Evolutionary conservation across 2,797 vertebrate species (phyloP).

Genomic region (Chloroceryle amazona): DNA sequence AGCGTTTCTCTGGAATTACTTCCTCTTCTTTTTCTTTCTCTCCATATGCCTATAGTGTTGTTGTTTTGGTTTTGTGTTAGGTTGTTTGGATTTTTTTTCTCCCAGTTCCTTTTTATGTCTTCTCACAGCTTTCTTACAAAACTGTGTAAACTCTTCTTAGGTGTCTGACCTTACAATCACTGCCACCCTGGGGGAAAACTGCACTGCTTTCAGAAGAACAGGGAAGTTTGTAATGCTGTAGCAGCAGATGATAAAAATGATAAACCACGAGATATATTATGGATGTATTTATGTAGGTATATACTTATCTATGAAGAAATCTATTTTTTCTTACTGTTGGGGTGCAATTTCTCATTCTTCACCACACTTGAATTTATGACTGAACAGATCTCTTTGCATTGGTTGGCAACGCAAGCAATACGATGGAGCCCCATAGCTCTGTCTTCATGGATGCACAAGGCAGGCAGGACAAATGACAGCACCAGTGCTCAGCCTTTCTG

Average conservation of each 20-base stretch:
- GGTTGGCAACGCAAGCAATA: background rate
- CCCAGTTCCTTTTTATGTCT: background rate
- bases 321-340: background rate
- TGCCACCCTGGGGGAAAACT: background rate
- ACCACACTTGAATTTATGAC: background rate
- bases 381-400: background rate
- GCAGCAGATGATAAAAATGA: background rate
- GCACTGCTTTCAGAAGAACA: background rate
- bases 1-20: constrained; percentile 22
- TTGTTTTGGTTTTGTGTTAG: background rate
- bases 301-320: background rate
- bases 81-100: background rate
- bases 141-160: background rate
- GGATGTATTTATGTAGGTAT: background rate
- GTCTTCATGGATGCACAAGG: background rate
- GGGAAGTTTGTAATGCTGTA: background rate
- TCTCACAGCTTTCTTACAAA: constrained; percentile 1
- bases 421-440: background rate
- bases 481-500: background rate
- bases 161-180: background rate
- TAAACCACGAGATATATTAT: background rate
- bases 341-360: background rate
- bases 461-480: background rate
- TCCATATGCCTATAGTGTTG: background rate
- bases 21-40: constrained; percentile 12